These are phyloP conservation scores for Oligia latruncula DNA, from an alignment of 2,888 invertebrate genomes.

Conservation along the genomic window DNA sequence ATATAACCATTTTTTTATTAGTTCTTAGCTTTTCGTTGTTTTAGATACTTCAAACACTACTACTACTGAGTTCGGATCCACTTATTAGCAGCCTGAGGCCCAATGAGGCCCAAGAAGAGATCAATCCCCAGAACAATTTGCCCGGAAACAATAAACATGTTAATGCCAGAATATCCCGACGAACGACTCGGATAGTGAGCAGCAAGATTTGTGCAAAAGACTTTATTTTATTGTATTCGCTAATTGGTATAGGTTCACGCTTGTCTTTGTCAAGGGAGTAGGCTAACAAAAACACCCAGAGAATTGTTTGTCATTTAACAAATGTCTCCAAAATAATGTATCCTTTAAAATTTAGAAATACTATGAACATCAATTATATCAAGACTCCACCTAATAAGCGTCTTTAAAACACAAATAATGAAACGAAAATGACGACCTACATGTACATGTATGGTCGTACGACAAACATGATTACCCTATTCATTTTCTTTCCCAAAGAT, in stretches of 20 bases:
- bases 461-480: background rate
- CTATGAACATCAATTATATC: background rate
- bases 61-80: too few species aligned
- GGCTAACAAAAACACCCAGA: background rate
- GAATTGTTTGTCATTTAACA: background rate
- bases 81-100: too few species aligned
- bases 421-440: background rate
- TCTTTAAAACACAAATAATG: background rate
- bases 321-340: background rate
- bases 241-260: slow-evolving; percentile 21
- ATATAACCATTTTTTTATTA: too few species aligned
- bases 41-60: too few species aligned
- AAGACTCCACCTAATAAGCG: background rate
- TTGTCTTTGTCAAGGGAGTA: background rate
- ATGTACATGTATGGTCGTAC: background rate
- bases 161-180: too few species aligned
- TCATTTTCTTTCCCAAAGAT: background rate
- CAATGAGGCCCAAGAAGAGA: too few species aligned
- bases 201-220: too few species aligned
- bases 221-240: too few species aligned
- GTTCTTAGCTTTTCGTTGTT: too few species aligned
- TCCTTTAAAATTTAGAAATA: background rate
- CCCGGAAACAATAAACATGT: too few species aligned
- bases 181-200: too few species aligned
- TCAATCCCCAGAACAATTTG: too few species aligned